A percentile compares a stretch with the other conserved stretches of the same genome.
Evolutionary conservation across 1,140 invertebrate species (phyloP).

Genomic region (Lepidurus arcticus): DNA sequence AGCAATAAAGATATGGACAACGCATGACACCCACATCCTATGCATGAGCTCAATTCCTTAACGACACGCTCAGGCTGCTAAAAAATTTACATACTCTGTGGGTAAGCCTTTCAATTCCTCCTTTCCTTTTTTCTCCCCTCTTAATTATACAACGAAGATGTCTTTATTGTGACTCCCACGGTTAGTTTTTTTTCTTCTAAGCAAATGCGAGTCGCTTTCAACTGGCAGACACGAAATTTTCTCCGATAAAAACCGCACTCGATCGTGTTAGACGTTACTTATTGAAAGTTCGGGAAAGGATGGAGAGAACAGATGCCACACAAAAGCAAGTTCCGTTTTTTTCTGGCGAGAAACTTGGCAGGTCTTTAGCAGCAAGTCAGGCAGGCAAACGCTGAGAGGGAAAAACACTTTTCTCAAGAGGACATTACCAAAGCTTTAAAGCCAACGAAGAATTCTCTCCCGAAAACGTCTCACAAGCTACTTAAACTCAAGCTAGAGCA

Average conservation of each 20-base stretch:
- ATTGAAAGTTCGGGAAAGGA: neutral
- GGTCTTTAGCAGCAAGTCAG: constrained; percentile 12
- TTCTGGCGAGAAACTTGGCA: neutral
- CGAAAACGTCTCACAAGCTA: neutral
- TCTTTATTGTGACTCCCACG: too few species aligned
- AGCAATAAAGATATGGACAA: too few species aligned
- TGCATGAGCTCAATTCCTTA: too few species aligned
- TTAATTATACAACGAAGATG: too few species aligned
- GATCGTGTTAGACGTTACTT: neutral
- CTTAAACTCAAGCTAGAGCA: neutral
- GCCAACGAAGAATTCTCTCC: neutral
- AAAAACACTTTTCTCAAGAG: constrained; percentile 2
- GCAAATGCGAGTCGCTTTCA: neutral
- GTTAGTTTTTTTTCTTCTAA: too few species aligned
- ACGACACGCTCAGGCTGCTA: too few species aligned
- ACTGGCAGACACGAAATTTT: neutral
- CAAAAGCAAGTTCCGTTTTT: neutral
- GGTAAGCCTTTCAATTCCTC: too few species aligned
- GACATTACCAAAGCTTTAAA: neutral
- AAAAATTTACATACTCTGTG: too few species aligned
- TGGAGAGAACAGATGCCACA: neutral
- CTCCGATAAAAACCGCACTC: neutral
- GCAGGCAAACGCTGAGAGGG: neutral
- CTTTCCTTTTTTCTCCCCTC: too few species aligned
- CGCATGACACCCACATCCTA: too few species aligned